Percentiles rank a stretch among this genome's conserved stretches.
phyloP scores from a whole-genome alignment of 2,888 invertebrate genomes.

The Amblyjoppa fuscipennis region DNA sequence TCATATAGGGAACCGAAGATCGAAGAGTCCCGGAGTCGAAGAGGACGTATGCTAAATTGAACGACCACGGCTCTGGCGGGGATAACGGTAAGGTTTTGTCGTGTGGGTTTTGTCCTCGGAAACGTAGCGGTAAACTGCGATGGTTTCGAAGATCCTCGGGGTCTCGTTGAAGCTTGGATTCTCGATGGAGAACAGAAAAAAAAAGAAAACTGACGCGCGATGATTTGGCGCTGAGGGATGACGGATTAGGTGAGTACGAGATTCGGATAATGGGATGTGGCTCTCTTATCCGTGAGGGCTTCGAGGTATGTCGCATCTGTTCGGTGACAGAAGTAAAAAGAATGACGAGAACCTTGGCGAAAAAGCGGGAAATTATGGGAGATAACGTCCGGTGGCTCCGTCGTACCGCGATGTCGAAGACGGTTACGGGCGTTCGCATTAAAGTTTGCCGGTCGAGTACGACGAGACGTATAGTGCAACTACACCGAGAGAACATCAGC shows the following conservation, averaged over 20 bases:
- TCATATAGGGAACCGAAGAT: constrained; percentile 77
- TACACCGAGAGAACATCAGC: constrained; percentile 1
- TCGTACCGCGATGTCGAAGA: constrained; percentile 40
- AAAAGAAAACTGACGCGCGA: constrained; percentile 49
- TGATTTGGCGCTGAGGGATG: constrained; percentile 60
- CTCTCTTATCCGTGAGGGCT: constrained; percentile 1
- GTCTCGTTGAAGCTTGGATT: constrained; percentile 60
- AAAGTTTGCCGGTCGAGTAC: constrained; percentile 23
- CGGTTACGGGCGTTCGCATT: constrained; percentile 52
- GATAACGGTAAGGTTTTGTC: constrained; percentile 24
- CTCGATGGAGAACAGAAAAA: constrained; percentile 38
- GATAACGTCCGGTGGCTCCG: constrained; percentile 54
- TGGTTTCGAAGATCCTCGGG: constrained; percentile 2
- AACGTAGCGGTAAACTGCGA: constrained; percentile 16
- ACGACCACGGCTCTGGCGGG: constrained; percentile 60
- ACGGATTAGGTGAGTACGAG: constrained; percentile 48
- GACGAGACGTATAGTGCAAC: background rate
- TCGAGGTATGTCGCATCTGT: constrained; percentile 14
- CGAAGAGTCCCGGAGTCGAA: constrained; percentile 71
- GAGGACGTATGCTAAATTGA: constrained; percentile 75
- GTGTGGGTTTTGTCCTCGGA: background rate
- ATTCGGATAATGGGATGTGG: constrained; percentile 31
- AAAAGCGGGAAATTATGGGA: constrained; percentile 46
- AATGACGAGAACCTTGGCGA: constrained; percentile 8
- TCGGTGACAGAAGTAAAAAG: background rate